These are phyloP conservation scores for Zelostemma sp. DNA, from an alignment of 1,140 invertebrate genomes.

Conservation along the genomic window DNA sequence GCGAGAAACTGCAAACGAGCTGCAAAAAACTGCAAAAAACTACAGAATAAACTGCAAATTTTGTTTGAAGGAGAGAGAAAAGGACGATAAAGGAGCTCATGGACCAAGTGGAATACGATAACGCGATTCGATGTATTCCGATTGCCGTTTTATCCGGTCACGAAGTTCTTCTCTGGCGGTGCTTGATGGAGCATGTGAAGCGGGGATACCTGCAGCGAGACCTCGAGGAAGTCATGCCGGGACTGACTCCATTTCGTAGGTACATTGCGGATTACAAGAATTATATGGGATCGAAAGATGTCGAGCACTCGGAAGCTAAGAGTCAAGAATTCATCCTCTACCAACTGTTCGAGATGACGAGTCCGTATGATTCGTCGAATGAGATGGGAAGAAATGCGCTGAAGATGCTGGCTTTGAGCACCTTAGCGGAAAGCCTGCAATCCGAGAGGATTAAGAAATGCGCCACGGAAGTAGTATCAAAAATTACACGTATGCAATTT, in stretches of 20 bases:
- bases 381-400: conserved; percentile 73
- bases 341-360: no score
- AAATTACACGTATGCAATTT: no score
- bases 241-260: conserved; percentile 71
- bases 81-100: conserved; percentile 40
- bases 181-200: conserved; percentile 70
- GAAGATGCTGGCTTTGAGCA: no score
- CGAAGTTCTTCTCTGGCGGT: conserved; percentile 75
- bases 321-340: conserved; percentile 74
- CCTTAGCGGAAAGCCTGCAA: conserved; percentile 66
- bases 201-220: conserved; percentile 56
- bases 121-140: conserved; percentile 73
- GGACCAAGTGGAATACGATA: conserved; percentile 51
- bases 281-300: conserved; percentile 54
- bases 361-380: conserved; percentile 77
- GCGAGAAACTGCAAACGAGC: no score
- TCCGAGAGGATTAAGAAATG: conserved; percentile 67
- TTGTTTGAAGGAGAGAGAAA: conserved; percentile 27
- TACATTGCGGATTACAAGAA: conserved; percentile 68
- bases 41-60: no score
- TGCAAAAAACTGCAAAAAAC: no score
- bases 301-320: conserved; percentile 65
- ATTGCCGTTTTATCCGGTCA: conserved; percentile 72
- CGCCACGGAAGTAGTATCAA: conserved; percentile 68
- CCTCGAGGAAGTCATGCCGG: conserved; percentile 69